These are phyloP conservation scores for Jaculus jaculus DNA, from an alignment of 2,113 vertebrate species.

Conservation along the genomic window DNA sequence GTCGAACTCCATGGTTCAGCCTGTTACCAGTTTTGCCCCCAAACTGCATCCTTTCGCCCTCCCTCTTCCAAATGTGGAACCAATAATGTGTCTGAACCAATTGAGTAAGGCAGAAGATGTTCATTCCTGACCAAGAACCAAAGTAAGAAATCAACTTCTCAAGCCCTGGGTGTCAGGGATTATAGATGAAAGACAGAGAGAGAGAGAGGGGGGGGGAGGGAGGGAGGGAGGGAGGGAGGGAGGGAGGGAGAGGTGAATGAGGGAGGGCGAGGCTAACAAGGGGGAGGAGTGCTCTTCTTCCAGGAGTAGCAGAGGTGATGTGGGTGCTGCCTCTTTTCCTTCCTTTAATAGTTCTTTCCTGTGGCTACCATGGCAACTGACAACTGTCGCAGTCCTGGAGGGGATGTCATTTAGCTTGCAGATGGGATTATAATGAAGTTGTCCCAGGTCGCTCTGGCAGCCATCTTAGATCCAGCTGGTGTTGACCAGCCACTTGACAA, in stretches of 20 bases:
- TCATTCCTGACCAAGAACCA: not conserved
- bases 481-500: not conserved
- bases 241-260: too few relatives aligned
- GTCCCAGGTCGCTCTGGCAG: not conserved
- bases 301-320: not conserved
- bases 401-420: not conserved
- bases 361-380: not conserved
- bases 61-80: not conserved
- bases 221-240: too few relatives aligned
- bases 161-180: not conserved
- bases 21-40: not conserved
- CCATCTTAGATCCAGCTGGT: not conserved
- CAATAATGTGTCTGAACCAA: not conserved
- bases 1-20: not conserved
- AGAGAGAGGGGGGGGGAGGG: not conserved
- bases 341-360: not conserved
- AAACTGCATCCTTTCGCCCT: not conserved
- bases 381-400: not conserved
- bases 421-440: not conserved
- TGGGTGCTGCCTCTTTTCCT: not conserved
- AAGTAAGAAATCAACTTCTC: not conserved
- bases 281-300: not conserved
- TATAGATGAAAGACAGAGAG: not conserved
- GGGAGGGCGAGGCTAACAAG: not conserved
- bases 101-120: not conserved